Percentiles rank a stretch among this genome's conserved stretches.
Conservation (phyloP, 2,888 invertebrate genomes). For the Polylopha cassiicola region DNA sequence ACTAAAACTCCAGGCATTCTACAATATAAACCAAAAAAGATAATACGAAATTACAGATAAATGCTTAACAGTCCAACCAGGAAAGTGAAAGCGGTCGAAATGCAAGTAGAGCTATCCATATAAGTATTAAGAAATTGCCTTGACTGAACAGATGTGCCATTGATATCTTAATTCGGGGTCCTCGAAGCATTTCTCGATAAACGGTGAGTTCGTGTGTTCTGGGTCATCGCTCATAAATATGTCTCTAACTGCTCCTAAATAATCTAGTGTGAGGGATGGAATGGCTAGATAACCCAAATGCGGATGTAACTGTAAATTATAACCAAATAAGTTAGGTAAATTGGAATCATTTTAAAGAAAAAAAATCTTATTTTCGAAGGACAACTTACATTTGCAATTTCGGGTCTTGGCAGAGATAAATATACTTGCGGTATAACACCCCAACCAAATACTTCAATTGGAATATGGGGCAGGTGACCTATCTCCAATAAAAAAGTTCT, state of each 20-base stretch:
- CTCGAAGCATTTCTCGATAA: constrained; percentile 58
- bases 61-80: no score
- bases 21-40: no score
- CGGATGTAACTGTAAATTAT: constrained; percentile 40
- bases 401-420: constrained; percentile 63
- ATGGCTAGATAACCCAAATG: constrained; percentile 71
- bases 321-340: constrained; percentile 10
- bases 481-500: constrained; percentile 70
- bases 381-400: constrained; percentile 44
- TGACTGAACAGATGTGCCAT: constrained; percentile 62
- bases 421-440: constrained; percentile 79
- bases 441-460: constrained; percentile 74
- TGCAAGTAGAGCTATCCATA: no score
- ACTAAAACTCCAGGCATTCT: no score
- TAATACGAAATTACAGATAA: no score
- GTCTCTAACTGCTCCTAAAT: constrained; percentile 54
- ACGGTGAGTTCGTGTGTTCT: constrained; percentile 53
- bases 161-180: constrained; percentile 49
- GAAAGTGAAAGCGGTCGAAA: no score
- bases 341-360: constrained; percentile 25
- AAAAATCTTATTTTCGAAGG: constrained; percentile 13
- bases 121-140: constrained; percentile 45
- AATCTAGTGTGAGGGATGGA: constrained; percentile 52
- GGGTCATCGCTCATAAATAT: constrained; percentile 41
- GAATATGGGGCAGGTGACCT: constrained; percentile 71